Evolutionary conservation across 2,888 invertebrate genomes (phyloP), one percentile per base, ranked within the genome.

Genomic region (Phasia obesa): DNA sequence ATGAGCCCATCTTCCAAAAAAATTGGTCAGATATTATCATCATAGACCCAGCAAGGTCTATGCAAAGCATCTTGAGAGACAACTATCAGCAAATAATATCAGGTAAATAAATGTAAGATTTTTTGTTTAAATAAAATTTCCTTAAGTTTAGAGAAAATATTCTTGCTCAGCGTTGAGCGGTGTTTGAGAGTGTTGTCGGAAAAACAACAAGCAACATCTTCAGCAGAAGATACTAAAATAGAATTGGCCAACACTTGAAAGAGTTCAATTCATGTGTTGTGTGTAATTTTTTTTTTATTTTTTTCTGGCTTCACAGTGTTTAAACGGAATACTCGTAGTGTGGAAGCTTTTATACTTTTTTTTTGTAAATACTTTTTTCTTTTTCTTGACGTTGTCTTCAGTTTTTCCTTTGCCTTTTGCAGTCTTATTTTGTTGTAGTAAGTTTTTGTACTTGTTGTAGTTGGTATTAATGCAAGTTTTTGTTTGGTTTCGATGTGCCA

Each of bases 401-500:
- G n/a, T 57, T 69, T 75, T 60, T 11, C 9, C 2, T 9, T 25
- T 47, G 44, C n/a, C 4, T 4, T 11, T 7, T 31, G 4, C 7
- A 9, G 19, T 23, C 4, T 51, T 19, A 17, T 47, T 53, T 47
- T 23, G 35, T 76, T 47, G 27, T 44, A 78, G 38, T 35, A 35
- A 35, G 3, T 35, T 35, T 35, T 35, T 35, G 35, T 11, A 11
- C 11, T 70, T 75, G 55, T 69, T 70, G 80, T 67, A 38, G 55
- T 4, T 60, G 69, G 13, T 19, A 19, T 53, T 57, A 49, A 35
- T 49, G 65, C 25, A 64, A 55, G 27, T 49, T 57, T 62, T 47
- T 42, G 19, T 38, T 60, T 70, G 60, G 70, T 69, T 57, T 77
- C 51, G 47, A 53, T 73, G 35, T 82, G 71, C 44, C 51, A 42